Percentiles rank a stretch among this genome's conserved stretches.
These are phyloP conservation scores for Gonatopus flavifemur DNA, from an alignment of 1,140 invertebrate species.

Conservation along the genomic window DNA sequence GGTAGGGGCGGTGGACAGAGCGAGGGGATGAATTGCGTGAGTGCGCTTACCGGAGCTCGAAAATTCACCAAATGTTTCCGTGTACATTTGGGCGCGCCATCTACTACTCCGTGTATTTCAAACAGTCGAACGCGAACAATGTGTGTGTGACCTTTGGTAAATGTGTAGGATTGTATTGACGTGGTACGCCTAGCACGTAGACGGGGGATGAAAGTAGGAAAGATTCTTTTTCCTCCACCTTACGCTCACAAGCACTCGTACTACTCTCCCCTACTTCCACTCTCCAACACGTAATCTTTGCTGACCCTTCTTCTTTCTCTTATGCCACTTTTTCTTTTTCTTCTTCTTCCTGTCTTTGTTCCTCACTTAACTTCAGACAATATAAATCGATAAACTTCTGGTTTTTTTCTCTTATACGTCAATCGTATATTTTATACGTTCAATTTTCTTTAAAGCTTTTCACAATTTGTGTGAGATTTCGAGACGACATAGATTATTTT, in stretches of 20 bases:
- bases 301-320: slow-evolving; percentile 2
- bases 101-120: too few species aligned
- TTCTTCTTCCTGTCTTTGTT: too few species aligned
- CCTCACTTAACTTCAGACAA: too few species aligned
- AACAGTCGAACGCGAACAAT: too few species aligned
- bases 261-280: not conserved
- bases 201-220: slow-evolving; percentile 4
- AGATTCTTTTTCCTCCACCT: slow-evolving; percentile 8
- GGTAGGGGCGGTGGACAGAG: not conserved
- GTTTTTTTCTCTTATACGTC: too few species aligned
- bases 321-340: not conserved
- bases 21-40: slow-evolving; percentile 4
- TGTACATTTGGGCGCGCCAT: too few species aligned
- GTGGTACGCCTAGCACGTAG: not conserved
- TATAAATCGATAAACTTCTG: too few species aligned
- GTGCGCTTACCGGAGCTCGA: not conserved
- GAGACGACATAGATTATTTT: too few species aligned
- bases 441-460: too few species aligned
- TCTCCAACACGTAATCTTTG: slow-evolving; percentile 5
- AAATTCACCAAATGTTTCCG: not conserved
- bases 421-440: too few species aligned
- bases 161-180: not conserved
- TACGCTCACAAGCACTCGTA: too few species aligned
- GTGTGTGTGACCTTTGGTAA: not conserved
- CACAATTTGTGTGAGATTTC: too few species aligned